Percentiles rank a stretch among this genome's conserved stretches.
phyloP scores from a whole-genome alignment of 2,888 invertebrate genomes.

The Pristionchus exspectatus region DNA sequence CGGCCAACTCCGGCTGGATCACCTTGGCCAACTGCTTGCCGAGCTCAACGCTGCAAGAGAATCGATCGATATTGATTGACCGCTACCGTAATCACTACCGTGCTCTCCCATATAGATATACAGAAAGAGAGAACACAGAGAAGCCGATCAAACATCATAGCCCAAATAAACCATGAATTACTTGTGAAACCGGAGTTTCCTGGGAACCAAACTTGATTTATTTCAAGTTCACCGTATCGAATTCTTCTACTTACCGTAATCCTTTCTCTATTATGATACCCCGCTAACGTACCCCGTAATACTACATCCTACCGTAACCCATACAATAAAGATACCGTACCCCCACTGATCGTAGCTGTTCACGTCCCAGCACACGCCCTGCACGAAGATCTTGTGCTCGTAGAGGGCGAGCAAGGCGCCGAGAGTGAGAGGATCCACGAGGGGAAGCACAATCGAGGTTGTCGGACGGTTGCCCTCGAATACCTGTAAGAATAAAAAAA shows the following conservation, averaged over 20 bases:
- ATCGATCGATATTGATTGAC: background rate
- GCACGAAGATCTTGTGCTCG: conserved; percentile 98
- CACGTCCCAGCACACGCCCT: conserved; percentile 98
- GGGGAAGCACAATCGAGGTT: conserved; percentile 94
- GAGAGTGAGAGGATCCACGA: conserved; percentile 92
- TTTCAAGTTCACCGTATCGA: no score
- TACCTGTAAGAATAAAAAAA: conserved; percentile 81
- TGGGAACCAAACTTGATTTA: background rate
- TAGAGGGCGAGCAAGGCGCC: conserved; percentile 96
- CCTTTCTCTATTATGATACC: no score
- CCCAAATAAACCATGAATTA: background rate
- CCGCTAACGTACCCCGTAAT: no score
- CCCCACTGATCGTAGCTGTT: conserved; percentile 99
- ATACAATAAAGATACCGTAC: conserved; percentile 80
- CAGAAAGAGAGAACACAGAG: no score
- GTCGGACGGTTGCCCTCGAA: conserved; percentile 97
- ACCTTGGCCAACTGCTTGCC: conserved; percentile 98
- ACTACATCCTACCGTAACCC: background rate
- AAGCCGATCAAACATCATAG: background rate
- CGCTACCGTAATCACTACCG: background rate
- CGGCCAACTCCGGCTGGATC: conserved; percentile 93
- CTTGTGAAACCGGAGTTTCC: background rate
- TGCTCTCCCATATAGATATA: no score
- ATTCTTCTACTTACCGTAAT: no score
- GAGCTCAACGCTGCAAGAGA: conserved; percentile 88